Percentiles rank a stretch among this genome's conserved stretches.
Conservation (phyloP, 2,797 vertebrate genomes). For the Acipenser oxyrinchus region DNA sequence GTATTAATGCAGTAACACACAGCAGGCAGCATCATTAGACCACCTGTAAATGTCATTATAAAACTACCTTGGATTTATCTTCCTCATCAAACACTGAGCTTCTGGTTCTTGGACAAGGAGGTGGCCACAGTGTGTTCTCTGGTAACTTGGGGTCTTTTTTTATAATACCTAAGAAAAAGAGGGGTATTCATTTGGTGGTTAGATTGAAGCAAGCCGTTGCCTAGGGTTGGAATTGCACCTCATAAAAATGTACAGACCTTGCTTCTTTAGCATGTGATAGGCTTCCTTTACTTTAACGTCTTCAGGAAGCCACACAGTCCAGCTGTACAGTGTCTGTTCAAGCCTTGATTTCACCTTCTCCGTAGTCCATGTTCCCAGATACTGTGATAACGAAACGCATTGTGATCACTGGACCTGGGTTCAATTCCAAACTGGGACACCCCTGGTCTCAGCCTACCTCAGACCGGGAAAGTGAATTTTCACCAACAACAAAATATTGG, state of each 20-base stretch:
- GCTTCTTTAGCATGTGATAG: constrained; percentile 85
- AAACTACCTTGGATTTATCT: constrained; percentile 72
- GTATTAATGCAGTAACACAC: too few species aligned
- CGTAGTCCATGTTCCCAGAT: constrained; percentile 69
- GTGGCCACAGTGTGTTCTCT: constrained; percentile 63
- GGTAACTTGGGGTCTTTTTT: constrained; percentile 76
- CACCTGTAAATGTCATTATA: too few species aligned
- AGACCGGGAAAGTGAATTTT: too few species aligned
- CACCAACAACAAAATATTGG: too few species aligned
- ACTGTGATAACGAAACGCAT: constrained; percentile 39
- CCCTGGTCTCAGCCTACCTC: too few species aligned
- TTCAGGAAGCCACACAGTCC: constrained; percentile 84
- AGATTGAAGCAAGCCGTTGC: too few species aligned
- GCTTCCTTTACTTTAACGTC: constrained; percentile 79
- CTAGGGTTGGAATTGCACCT: too few species aligned
- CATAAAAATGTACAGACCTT: constrained; percentile 55
- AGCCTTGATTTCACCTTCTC: constrained; percentile 73
- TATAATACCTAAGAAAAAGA: constrained; percentile 62
- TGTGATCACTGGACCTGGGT: too few species aligned
- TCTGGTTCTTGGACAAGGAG: constrained; percentile 66
- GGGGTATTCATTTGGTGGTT: not conserved
- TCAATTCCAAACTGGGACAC: too few species aligned
- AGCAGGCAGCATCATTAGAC: too few species aligned
- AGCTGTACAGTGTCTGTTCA: constrained; percentile 77
- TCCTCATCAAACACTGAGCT: constrained; percentile 81